Percentiles rank a stretch among this genome's conserved stretches.
Conservation (phyloP, 2,888 invertebrate species). For the Tromatobia lineatoria region DNA sequence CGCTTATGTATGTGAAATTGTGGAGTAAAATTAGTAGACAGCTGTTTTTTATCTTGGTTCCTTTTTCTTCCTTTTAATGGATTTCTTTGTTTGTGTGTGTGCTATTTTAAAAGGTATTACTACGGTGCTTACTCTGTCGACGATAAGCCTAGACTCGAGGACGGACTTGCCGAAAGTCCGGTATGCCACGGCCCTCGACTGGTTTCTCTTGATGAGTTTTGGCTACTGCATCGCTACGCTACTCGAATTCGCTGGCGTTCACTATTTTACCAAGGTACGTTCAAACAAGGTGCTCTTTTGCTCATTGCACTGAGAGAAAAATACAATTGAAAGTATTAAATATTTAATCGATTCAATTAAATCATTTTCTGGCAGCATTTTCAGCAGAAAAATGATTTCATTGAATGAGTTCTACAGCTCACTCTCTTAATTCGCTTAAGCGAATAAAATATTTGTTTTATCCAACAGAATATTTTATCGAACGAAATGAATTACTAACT, state of each 20-base stretch:
- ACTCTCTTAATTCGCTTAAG: no score
- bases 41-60: conserved; percentile 22
- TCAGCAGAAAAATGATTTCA: no score
- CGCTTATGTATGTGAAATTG: no score
- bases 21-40: conserved; percentile 57
- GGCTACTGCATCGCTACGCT: conserved; percentile 97
- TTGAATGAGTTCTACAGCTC: no score
- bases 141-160: conserved; percentile 95
- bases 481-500: no score
- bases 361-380: no score
- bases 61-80: conserved; percentile 19
- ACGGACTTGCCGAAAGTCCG: conserved; percentile 96
- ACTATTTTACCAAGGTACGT: conserved; percentile 95
- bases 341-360: no score
- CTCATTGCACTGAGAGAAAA: no score
- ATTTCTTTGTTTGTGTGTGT: conserved; percentile 21
- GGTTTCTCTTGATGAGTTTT: conserved; percentile 97
- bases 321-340: no score
- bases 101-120: conserved; percentile 90
- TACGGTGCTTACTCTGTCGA: conserved; percentile 96
- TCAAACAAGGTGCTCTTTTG: conserved; percentile 41
- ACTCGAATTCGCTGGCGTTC: conserved; percentile 97
- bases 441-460: no score
- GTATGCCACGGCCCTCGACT: conserved; percentile 97
- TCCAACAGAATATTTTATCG: no score